These are phyloP conservation scores for Dipodomys spectabilis DNA, from an alignment of 2,113 vertebrate species.

Conservation along the genomic window DNA sequence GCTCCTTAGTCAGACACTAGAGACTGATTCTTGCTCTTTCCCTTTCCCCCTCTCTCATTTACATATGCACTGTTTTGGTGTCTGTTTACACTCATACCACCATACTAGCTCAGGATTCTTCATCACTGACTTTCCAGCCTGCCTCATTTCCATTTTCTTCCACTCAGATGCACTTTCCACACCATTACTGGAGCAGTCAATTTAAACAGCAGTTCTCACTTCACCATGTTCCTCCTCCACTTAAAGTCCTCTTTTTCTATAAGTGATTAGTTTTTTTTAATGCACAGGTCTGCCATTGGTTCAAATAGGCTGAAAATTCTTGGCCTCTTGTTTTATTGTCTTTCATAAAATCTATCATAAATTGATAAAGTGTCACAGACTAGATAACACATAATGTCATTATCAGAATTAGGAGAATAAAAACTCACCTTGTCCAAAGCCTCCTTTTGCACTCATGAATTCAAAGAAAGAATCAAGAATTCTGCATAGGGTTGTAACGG, in stretches of 20 bases:
- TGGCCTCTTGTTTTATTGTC: not conserved
- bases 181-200: too few relatives aligned
- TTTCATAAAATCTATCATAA: constrained; percentile 3
- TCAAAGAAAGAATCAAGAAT: constrained; percentile 83
- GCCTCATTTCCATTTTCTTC: too few relatives aligned
- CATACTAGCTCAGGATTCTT: too few relatives aligned
- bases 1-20: too few relatives aligned
- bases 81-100: too few relatives aligned
- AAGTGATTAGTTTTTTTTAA: not conserved
- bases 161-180: too few relatives aligned
- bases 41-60: too few relatives aligned
- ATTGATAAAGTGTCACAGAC: not conserved
- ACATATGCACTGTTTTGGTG: too few relatives aligned
- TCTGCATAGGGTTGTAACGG: constrained; percentile 82
- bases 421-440: constrained; percentile 70
- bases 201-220: too few relatives aligned
- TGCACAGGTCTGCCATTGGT: not conserved
- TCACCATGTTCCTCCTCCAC: too few relatives aligned
- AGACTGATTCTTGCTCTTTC: too few relatives aligned
- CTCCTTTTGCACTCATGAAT: constrained; percentile 76
- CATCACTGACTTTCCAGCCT: too few relatives aligned
- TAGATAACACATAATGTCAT: not conserved
- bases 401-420: not conserved
- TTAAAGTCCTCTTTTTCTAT: not conserved
- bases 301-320: not conserved